Percentiles rank a stretch among this genome's conserved stretches.
Conservation (phyloP, 1,140 invertebrate genomes). For the Samia ricini region DNA sequence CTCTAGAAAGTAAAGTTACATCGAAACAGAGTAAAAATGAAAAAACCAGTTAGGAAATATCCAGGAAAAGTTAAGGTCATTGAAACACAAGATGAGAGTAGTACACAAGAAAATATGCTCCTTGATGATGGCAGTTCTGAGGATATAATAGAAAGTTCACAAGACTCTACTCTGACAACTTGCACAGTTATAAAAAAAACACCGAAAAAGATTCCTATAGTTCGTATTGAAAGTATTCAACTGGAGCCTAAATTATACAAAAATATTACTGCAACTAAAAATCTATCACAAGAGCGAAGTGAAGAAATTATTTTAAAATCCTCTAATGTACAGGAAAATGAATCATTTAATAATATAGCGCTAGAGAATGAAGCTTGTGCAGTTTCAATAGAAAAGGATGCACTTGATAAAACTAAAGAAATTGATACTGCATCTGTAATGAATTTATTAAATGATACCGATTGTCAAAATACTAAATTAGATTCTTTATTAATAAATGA, state of each 20-base stretch:
- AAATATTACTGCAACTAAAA: conserved; percentile 17
- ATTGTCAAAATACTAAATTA: neutral
- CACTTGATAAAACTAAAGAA: neutral
- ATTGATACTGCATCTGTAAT: neutral
- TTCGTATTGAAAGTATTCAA: conserved; percentile 24
- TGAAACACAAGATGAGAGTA: neutral
- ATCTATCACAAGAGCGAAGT: conserved; percentile 10
- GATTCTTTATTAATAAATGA: conserved; percentile 13
- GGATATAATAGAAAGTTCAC: conserved; percentile 75
- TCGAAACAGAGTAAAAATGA: conserved; percentile 31
- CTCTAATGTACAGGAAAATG: neutral
- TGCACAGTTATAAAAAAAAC: conserved; percentile 47
- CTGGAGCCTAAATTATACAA: neutral
- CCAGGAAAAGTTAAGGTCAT: neutral
- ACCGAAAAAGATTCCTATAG: conserved; percentile 36
- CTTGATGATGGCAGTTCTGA: conserved; percentile 49
- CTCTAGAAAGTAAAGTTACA: conserved; percentile 27
- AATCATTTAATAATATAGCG: neutral
- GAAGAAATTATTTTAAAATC: neutral
- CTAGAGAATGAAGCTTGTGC: neutral
- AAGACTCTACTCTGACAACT: conserved; percentile 65
- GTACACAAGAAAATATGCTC: neutral
- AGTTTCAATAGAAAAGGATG: neutral
- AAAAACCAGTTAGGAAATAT: conserved; percentile 21
- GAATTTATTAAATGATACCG: neutral